A percentile compares a stretch with the other conserved stretches of the same genome.
Conservation (phyloP, 2,888 invertebrate genomes). For the Agrilus biguttatus region DNA sequence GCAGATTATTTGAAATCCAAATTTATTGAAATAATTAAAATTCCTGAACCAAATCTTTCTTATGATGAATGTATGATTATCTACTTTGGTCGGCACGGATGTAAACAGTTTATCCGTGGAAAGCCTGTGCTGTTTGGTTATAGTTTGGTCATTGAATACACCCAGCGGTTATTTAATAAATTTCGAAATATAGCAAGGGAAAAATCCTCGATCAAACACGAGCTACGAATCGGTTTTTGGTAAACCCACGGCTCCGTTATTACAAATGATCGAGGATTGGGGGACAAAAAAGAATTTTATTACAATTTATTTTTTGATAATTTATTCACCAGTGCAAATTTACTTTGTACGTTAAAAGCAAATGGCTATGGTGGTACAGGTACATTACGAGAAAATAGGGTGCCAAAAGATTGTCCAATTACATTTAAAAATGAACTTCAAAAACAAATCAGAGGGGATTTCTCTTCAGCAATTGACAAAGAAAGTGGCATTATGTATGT, state of each 20-base stretch:
- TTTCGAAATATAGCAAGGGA: background rate
- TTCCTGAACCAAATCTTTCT: too few species aligned
- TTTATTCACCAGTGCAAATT: constrained; percentile 8
- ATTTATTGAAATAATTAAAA: background rate
- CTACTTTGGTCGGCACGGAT: too few species aligned
- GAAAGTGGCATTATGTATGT: too few species aligned
- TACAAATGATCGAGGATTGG: background rate
- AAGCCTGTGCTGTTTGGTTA: background rate
- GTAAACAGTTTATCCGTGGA: too few species aligned
- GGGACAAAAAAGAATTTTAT: constrained; percentile 2
- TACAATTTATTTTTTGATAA: constrained; percentile 10
- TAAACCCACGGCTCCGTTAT: background rate
- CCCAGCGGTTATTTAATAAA: background rate
- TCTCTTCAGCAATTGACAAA: too few species aligned
- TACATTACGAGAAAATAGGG: constrained; percentile 13
- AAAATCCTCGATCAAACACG: background rate
- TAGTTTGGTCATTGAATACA: background rate
- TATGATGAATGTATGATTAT: too few species aligned
- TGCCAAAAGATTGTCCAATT: constrained; percentile 12
- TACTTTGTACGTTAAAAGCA: constrained; percentile 5
- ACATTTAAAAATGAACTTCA: constrained; percentile 10
- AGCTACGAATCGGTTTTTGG: background rate
- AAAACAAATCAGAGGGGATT: constrained; percentile 16
- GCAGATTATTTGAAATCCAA: constrained; percentile 5
- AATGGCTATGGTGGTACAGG: constrained; percentile 13